These are phyloP conservation scores for Nephrotoma guestfalica DNA, from an alignment of 2,888 invertebrate genomes.

Conservation along the genomic window DNA sequence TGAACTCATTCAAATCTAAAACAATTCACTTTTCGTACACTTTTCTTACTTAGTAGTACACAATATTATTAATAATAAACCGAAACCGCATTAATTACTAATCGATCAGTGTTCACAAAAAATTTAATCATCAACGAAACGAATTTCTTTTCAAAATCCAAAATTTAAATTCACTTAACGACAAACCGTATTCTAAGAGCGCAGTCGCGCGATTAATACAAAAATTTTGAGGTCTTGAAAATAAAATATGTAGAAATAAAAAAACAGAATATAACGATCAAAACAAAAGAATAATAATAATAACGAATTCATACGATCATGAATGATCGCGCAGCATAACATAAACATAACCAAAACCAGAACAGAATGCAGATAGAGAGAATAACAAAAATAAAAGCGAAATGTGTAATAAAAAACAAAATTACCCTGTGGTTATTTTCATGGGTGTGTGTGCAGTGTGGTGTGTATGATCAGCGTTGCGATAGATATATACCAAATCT, in stretches of 20 bases:
- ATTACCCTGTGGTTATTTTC: background rate
- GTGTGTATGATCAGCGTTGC: background rate
- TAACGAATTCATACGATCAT: background rate
- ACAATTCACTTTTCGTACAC: background rate
- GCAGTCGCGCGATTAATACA: constrained; percentile 1
- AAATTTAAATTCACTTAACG: background rate
- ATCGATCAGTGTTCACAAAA: background rate
- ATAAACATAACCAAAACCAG: background rate
- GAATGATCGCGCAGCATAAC: background rate
- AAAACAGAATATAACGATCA: background rate
- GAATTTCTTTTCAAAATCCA: background rate
- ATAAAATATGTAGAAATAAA: background rate
- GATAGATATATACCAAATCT: background rate
- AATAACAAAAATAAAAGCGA: background rate
- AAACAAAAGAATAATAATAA: background rate
- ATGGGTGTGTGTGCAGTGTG: background rate
- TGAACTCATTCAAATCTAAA: background rate
- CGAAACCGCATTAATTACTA: background rate
- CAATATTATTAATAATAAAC: background rate
- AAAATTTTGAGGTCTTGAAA: background rate
- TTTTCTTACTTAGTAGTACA: background rate
- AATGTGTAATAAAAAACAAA: background rate
- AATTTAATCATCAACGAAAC: background rate
- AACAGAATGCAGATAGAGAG: background rate
- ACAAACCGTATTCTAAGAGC: background rate